Evolutionary conservation across 2,888 invertebrate species (phyloP).

Genomic region (Drosophila hamatofila): DNA sequence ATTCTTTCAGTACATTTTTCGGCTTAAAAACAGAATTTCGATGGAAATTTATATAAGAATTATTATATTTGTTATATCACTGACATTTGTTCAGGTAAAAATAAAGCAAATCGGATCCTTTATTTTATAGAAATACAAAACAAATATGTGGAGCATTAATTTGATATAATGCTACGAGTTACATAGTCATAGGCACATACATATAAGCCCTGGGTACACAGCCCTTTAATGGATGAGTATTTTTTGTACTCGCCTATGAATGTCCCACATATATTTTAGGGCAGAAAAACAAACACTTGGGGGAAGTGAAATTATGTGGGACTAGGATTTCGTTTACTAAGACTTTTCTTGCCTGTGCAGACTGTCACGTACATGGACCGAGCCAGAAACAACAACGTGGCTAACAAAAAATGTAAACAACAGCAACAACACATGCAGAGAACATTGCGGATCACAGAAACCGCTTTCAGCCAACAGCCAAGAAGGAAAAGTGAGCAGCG

Average conservation of each 20-base stretch:
- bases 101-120: background rate
- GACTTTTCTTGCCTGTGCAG: conserved; percentile 57
- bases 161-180: conserved; percentile 2
- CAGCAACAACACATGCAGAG: conserved; percentile 21
- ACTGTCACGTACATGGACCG: conserved; percentile 60
- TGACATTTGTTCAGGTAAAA: background rate
- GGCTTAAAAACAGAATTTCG: background rate
- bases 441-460: conserved; percentile 45
- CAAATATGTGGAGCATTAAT: conserved; percentile 14
- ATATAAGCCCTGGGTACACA: conserved; percentile 35
- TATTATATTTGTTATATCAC: background rate
- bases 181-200: background rate
- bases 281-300: conserved; percentile 46
- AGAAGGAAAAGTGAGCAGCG: conserved; percentile 48
- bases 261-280: conserved; percentile 3
- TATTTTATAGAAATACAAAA: conserved; percentile 1
- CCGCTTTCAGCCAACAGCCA: conserved; percentile 29
- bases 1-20: background rate
- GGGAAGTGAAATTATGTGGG: conserved; percentile 56
- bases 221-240: conserved; percentile 52
- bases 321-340: conserved; percentile 72
- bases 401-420: conserved; percentile 58
- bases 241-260: conserved; percentile 15
- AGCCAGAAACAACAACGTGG: conserved; percentile 31
- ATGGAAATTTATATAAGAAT: background rate